phyloP scores from a whole-genome alignment of 1,140 invertebrate species.

The Drosophila varians region DNA sequence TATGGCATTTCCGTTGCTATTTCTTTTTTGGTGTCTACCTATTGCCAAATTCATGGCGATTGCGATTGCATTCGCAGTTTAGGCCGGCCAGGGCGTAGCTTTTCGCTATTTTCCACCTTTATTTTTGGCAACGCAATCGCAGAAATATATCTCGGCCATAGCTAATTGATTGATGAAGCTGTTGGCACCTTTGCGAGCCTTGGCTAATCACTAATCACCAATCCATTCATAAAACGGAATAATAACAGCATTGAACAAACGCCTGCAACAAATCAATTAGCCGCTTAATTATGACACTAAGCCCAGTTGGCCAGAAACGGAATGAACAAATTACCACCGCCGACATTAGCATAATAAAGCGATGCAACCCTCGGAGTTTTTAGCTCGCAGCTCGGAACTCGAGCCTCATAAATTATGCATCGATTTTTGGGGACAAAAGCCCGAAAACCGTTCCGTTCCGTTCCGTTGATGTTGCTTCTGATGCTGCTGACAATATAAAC shows the following conservation, averaged over 20 bases:
- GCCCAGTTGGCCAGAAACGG: conserved; percentile 59
- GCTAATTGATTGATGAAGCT: conserved; percentile 74
- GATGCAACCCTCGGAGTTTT: conserved; percentile 51
- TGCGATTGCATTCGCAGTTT: conserved; percentile 39
- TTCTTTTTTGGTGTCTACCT: conserved; percentile 32
- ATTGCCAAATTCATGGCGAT: conserved; percentile 64
- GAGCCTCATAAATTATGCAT: conserved; percentile 78
- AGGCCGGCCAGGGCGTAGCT: conserved; percentile 23
- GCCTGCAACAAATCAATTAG: conserved; percentile 81
- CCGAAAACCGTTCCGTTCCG: conserved; percentile 59
- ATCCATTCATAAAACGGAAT: conserved; percentile 67
- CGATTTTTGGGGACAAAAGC: conserved; percentile 66
- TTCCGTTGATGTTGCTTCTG: conserved; percentile 3
- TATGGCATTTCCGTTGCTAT: conserved; percentile 56
- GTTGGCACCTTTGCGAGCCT: conserved; percentile 67
- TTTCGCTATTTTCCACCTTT: not conserved
- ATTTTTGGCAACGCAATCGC: conserved; percentile 28
- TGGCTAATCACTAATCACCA: conserved; percentile 65
- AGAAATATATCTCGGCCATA: conserved; percentile 51
- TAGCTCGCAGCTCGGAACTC: conserved; percentile 4
- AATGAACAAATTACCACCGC: conserved; percentile 73
- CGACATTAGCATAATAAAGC: conserved; percentile 77
- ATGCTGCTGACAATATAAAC: conserved; percentile 17
- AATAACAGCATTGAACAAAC: conserved; percentile 53
- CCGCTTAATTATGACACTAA: conserved; percentile 82